These are phyloP conservation scores for Aphelenchoides fujianensis DNA, from an alignment of 1,140 invertebrate species.

Conservation along the genomic window DNA sequence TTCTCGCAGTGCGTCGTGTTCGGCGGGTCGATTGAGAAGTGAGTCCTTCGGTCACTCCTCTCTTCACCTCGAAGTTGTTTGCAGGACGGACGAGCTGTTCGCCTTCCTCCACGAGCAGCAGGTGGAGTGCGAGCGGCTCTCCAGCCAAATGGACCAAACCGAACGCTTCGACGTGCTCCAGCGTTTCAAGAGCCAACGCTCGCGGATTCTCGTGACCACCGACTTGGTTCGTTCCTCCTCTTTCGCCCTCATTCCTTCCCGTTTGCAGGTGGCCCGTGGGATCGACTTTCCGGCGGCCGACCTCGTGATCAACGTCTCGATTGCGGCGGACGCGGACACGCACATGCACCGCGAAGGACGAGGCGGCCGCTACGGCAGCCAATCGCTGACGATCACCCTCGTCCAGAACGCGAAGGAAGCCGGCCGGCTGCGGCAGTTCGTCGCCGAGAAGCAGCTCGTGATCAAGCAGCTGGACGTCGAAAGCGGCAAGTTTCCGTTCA, in stretches of 20 bases:
- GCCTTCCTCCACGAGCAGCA: slow-evolving; percentile 66
- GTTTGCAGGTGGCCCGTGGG: slow-evolving; percentile 67
- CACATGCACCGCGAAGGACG: slow-evolving; percentile 93
- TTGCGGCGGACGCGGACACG: slow-evolving; percentile 76
- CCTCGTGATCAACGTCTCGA: slow-evolving; percentile 86
- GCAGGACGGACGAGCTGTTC: slow-evolving; percentile 26
- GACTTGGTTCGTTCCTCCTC: slow-evolving; percentile 70
- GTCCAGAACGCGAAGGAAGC: slow-evolving; percentile 28
- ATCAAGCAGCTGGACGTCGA: slow-evolving; percentile 31
- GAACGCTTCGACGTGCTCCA: slow-evolving; percentile 74
- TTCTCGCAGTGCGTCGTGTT: slow-evolving; percentile 89
- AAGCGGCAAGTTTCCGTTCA: neutral
- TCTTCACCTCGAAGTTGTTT: slow-evolving; percentile 15
- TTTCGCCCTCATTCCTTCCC: slow-evolving; percentile 6
- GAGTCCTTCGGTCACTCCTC: slow-evolving; percentile 66
- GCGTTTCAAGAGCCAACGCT: slow-evolving; percentile 74
- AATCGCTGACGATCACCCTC: slow-evolving; percentile 38
- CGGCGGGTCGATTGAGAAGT: slow-evolving; percentile 80
- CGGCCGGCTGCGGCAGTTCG: slow-evolving; percentile 21
- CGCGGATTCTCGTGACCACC: slow-evolving; percentile 82
- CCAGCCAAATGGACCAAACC: slow-evolving; percentile 74
- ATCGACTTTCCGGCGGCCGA: slow-evolving; percentile 89
- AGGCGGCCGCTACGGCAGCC: slow-evolving; percentile 75
- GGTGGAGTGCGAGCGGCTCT: slow-evolving; percentile 71
- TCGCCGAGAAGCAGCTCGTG: slow-evolving; percentile 19